Evolutionary conservation across 2,888 invertebrate species (phyloP).

Genomic region (Perizoma flavofasciatum): DNA sequence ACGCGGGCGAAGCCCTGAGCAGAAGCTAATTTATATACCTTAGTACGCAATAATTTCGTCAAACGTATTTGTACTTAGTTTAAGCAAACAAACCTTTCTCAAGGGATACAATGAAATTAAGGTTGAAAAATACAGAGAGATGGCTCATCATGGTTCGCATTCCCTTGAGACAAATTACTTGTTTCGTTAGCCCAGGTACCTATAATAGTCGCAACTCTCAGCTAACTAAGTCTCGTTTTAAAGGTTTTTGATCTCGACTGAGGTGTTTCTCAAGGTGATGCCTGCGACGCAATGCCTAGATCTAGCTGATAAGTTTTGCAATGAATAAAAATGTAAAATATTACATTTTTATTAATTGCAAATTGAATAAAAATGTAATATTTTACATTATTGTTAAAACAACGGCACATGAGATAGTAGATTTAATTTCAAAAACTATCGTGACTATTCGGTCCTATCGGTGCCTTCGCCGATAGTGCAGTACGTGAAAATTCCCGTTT

Average conservation of each 20-base stretch:
- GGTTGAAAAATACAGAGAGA: background rate
- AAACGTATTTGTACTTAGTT: no score
- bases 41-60: no score
- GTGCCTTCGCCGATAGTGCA: no score
- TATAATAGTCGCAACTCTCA: background rate
- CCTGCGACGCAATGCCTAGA: conserved; percentile 15
- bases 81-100: no score
- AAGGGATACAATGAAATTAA: background rate
- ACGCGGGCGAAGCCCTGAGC: no score
- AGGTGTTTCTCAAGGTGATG: conserved; percentile 6
- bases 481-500: no score
- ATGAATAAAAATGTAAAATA: background rate
- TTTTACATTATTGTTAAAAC: no score
- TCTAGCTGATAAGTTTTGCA: conserved; percentile 14
- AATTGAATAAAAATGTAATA: background rate
- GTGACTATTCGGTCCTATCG: no score
- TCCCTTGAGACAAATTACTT: conserved; percentile 3
- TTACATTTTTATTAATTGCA: no score
- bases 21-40: no score
- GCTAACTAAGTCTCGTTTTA: background rate
- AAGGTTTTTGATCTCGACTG: conserved; percentile 6
- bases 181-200: conserved; percentile 11
- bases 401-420: no score
- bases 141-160: background rate
- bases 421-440: no score